Evolutionary conservation across 2,797 vertebrate species (phyloP), one percentile per base, ranked within the genome.

Genomic region (Uromys caudimaculatus): DNA sequence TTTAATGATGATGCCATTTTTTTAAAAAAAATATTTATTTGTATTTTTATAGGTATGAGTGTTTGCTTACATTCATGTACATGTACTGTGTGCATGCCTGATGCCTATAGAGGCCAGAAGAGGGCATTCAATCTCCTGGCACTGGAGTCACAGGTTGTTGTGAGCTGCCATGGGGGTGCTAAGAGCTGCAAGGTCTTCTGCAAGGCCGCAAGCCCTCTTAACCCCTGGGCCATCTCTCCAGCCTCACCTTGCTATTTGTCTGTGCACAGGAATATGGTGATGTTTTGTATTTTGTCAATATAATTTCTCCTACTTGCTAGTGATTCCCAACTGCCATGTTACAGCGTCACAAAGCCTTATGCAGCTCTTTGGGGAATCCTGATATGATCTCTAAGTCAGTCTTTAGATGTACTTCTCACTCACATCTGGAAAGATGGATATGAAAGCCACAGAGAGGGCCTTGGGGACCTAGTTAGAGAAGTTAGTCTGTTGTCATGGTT

Each of bases 261-360:
- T 91, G 87, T 69, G 86, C 41, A 75, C 1, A 82, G 54, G 41
- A 86, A 79, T 89, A 58, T 60, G 83, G 44, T 8, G 10, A 4
- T 44, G 21, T 94, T 93, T 92, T 90, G 29, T 81, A 67, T 93
- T 92, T 95, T 91, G 76, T 77, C 52, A 50, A 86, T 64, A 10
- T 58, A 87, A 82, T 90, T 77, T 58, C 89, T 95, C 87, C 84
- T 58, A 90, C 90, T 95, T 93, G 38, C 44, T 95, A 82, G 81
- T 3, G 4, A 90, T 90, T 75, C 88, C n/a, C 54, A 94, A 82
- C 38, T 56, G 7, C 13, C 21, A 23, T 81, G 58, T 71, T 67
- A 44, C 35, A 87, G 79, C 41, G 32, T 97, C 29, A 29, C 35
- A 82, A 38, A 24, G 52, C 38, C 52, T 76, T 54, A 50, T 62